Evolutionary conservation across 1,140 invertebrate genomes (phyloP), one percentile per base, ranked within the genome.

Genomic region (Battus philenor): DNA sequence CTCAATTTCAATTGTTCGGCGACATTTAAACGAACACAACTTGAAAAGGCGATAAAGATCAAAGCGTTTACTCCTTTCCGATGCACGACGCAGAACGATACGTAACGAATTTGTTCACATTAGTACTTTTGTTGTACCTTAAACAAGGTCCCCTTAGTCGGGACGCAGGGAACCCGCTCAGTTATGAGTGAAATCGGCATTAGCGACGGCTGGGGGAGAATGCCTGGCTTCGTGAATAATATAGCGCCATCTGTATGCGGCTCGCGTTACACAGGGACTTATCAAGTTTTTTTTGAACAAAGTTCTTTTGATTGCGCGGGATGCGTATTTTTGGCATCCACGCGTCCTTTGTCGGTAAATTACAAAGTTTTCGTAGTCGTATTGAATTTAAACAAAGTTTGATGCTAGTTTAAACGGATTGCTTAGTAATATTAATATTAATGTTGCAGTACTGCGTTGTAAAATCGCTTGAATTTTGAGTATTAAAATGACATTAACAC

Each of bases 111-210:
- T 41, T 41, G 38, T 41, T 17, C 38, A 41, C 24, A 27, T 41
- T 17, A 41, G 38, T 26, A 41, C 24, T 16, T 41, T 27, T 18
- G 16, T 18, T 34, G 32, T 30, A 41, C 16, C 26, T 41, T 41
- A 29, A 41, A 39, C 36, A 39, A 41, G 38, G 12, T 5, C 10
- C 3, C 5, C 36, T 29, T 11, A 26, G 8, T 8, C 8, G 22
- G 20, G 24, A 16, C 8, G 26, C 4, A 16, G n/a, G 31, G 31
- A 15, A n/a, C 32, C 36, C 24, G 34, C 22, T 39, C 36, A 41
- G 38, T 41, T 29, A 13, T 29, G 38, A 41, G 38, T 41, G 38
- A 41, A 41, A 41, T 41, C 38, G 38, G 38, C 38, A 41, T 41
- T 41, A 41, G 38, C 22, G 1, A 10, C 36, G 36, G 22, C 16